phyloP scores from a whole-genome alignment of 2,113 vertebrate genomes.

The rat (Rattus norvegicus) region DNA sequence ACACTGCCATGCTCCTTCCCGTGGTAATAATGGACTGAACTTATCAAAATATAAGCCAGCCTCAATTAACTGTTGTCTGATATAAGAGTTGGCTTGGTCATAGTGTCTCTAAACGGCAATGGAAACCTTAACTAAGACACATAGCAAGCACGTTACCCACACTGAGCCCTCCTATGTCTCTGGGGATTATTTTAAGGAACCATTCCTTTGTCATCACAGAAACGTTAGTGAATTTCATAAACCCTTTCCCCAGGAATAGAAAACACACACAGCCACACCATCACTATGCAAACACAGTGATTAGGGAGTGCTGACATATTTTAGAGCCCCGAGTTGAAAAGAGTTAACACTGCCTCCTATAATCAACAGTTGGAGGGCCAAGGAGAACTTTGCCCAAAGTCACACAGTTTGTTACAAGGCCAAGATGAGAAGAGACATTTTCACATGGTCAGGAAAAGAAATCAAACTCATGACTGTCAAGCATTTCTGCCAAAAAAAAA shows the following conservation, averaged over 20 bases:
- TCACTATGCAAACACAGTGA: not conserved
- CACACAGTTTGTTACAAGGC: not conserved
- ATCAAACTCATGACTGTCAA: slow-evolving; percentile 54
- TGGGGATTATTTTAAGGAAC: not conserved
- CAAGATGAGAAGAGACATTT: slow-evolving; percentile 16
- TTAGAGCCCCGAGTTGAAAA: not conserved
- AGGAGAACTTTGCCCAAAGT: slow-evolving; percentile 34
- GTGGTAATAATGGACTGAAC: too few species aligned
- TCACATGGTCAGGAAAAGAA: slow-evolving; percentile 26
- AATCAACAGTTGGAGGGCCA: not conserved
- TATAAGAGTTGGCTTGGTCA: too few species aligned
- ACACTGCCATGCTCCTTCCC: too few species aligned
- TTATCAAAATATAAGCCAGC: too few species aligned
- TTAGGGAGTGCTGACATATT: not conserved
- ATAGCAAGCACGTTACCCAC: not conserved
- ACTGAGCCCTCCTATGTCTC: too few species aligned
- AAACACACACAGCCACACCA: not conserved
- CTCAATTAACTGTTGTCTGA: too few species aligned
- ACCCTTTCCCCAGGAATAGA: not conserved
- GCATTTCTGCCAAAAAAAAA: slow-evolving; percentile 56
- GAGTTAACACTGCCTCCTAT: slow-evolving; percentile 9
- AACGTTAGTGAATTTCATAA: not conserved
- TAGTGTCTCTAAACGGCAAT: too few species aligned
- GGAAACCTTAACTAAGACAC: too few species aligned
- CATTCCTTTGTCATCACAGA: not conserved